A percentile compares a stretch with the other conserved stretches of the same genome.
These are phyloP conservation scores for Parazoanthus atlanticus DNA, from an alignment of 92 coral and sea anemone genomes.

Conservation along the genomic window DNA sequence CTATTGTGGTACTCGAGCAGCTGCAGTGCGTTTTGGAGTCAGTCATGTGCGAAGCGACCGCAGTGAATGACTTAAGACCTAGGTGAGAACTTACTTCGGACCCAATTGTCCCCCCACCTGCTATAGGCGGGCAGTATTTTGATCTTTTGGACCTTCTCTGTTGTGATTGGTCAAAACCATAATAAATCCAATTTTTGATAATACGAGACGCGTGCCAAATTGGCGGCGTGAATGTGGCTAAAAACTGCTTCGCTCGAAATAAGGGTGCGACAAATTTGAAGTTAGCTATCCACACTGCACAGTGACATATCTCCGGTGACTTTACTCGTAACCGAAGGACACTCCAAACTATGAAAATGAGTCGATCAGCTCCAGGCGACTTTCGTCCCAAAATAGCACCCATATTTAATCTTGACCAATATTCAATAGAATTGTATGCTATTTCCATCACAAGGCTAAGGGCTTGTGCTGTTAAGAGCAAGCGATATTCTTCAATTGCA, in stretches of 20 bases:
- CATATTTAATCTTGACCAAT: background rate
- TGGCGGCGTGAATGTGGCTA: background rate
- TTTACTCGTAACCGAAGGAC: background rate
- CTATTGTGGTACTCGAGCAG: conserved; percentile 68
- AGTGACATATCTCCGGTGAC: background rate
- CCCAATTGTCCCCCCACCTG: conserved; percentile 86
- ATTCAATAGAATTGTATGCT: conserved; percentile 12
- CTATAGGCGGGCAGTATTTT: conserved; percentile 70
- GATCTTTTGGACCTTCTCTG: conserved; percentile 51
- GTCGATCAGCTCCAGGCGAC: background rate
- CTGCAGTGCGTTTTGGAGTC: conserved; percentile 74
- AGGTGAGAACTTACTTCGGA: conserved; percentile 61
- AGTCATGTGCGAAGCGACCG: conserved; percentile 75
- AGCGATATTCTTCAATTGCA: conserved; percentile 9
- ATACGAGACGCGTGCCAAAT: conserved; percentile 88
- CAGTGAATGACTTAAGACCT: conserved; percentile 48
- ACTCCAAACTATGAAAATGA: background rate
- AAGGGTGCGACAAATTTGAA: background rate
- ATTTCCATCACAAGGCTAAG: conserved; percentile 4
- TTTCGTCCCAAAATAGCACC: background rate
- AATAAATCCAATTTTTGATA: conserved; percentile 68
- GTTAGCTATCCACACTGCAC: background rate
- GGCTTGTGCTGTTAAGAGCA: background rate
- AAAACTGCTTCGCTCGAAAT: background rate
- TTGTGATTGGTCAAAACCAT: conserved; percentile 72